Base-by-base conservation (phyloP, 2,113 vertebrate genomes). In the Leucosticte australis region DNA sequence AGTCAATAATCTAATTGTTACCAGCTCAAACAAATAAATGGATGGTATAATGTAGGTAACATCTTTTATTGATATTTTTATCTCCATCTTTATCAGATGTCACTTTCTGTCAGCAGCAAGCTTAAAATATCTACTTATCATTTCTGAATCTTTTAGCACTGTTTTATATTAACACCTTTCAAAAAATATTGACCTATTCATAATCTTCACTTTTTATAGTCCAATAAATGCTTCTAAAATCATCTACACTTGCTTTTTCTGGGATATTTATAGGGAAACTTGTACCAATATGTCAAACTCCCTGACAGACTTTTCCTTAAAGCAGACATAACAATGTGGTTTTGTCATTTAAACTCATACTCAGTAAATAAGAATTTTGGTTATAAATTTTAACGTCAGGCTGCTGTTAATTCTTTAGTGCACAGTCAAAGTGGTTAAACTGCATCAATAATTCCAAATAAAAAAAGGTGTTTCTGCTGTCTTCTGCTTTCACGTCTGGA, bases 191-290 rank as follows among this genome's bases (percentile, higher is more conserved):
- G 67, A 84, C 42, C 49, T 94, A 20, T 82, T 85, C 62, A 79
- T 86, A 84, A 35, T 33, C 16, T 82, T 71, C 39, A 27, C 47
- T 85, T 92, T 93, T 74, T 73, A 39, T 42, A 46, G 50, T 53
- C 67, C 63, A 89, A 65, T 79, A 91, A 91, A 89, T 50, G 60
- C 9, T 84, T 89, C 70, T 91, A 69, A 95, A 78, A 82, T 65
- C 53, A 82, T 60, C 53, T 55, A 39, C 15, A n/a, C 52, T 91
- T 80, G 28, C 55, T 83, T 87, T n/a, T 41, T 87, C 46, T 59
- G 55, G 4, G 33, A 42, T 84, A 84, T 92, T 94, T 89, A 33
- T 69, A 78, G 50, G 56, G 31, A 86, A 84, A 76, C 17, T 84
- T 91, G 50, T 27, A 50, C 24, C 33, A 60, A 24, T 44, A 59